Conservation (phyloP, 2,797 vertebrate species). For the Sebastes umbrosus region DNA sequence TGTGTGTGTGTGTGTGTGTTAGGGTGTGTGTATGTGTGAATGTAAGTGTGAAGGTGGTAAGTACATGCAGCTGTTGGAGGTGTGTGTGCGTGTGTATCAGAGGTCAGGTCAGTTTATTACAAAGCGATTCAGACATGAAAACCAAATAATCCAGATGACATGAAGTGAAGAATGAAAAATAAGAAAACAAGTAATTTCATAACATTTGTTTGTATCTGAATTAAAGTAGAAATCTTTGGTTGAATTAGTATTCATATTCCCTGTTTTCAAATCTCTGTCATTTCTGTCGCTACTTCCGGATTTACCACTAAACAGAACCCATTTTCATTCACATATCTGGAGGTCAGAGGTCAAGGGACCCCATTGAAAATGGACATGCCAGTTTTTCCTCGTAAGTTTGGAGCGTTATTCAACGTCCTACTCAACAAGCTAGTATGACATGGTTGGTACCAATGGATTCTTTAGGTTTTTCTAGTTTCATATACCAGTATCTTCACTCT, state of each 20-base stretch:
- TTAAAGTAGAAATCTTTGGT: background rate
- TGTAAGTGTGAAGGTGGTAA: background rate
- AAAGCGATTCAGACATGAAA: background rate
- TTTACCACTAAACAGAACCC: background rate
- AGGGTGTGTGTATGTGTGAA: background rate
- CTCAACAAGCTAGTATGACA: no score
- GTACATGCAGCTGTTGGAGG: background rate
- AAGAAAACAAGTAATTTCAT: background rate
- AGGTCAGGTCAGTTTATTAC: constrained; percentile 1
- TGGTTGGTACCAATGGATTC: no score
- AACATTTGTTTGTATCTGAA: no score
- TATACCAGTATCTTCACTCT: no score
- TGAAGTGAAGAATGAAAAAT: background rate
- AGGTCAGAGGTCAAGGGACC: no score
- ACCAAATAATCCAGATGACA: background rate
- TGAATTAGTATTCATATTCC: background rate
- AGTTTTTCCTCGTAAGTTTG: no score
- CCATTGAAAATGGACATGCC: accelerated
- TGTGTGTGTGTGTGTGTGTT: background rate
- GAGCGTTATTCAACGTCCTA: no score
- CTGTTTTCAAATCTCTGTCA: no score
- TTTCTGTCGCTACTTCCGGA: background rate
- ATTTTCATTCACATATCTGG: no score
- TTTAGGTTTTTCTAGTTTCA: no score
- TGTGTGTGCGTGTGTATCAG: background rate